Base-by-base conservation (phyloP, 2,797 vertebrate genomes). In the Borostomias antarcticus region DNA sequence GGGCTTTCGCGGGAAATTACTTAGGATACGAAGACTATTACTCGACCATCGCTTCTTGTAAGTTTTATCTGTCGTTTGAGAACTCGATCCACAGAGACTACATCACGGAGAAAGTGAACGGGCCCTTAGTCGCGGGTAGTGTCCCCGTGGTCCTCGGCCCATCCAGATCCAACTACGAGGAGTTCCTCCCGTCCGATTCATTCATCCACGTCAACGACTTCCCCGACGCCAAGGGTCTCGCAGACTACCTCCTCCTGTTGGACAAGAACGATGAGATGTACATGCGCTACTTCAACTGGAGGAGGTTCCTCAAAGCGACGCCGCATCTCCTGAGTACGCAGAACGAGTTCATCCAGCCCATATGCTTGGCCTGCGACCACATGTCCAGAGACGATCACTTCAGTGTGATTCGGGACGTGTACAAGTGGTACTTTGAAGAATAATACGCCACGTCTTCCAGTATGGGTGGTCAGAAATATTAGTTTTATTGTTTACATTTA, bases 151-250 rank as follows among this genome's bases (percentile, higher is more conserved):
- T n/a, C n/a, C n/a, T n/a, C n/a, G n/a, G n/a, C n/a, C n/a, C n/a
- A n/a, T n/a, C n/a, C n/a, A n/a, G n/a, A n/a, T n/a, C n/a, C n/a
- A n/a, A n/a, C n/a, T n/a, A n/a, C n/a, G n/a, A n/a, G n/a, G n/a
- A n/a, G n/a, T n/a, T n/a, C n/a, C n/a, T n/a, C n/a, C n/a, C n/a
- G n/a, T n/a, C n/a, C n/a, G n/a, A n/a, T n/a, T n/a, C n/a, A n/a
- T n/a, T n/a, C n/a, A 95, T 94, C 83, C 93, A 95, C 0, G 93
- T 95, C 75, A 90, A 94, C 81, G 94, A 94, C 89, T 95, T 92
- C 70, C 90, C 87, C 19, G 93, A 94, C 67, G 88, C 92, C 2
- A 89, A 89, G 80, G 91, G 94, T 69, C 71, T 95, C 75, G 93
- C 93, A 35, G 92, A 92, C n/a, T 88, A 93, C 74, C 89, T 95